phyloP scores from a whole-genome alignment of 2,888 invertebrate species.

The Drosophila hamatofila region DNA sequence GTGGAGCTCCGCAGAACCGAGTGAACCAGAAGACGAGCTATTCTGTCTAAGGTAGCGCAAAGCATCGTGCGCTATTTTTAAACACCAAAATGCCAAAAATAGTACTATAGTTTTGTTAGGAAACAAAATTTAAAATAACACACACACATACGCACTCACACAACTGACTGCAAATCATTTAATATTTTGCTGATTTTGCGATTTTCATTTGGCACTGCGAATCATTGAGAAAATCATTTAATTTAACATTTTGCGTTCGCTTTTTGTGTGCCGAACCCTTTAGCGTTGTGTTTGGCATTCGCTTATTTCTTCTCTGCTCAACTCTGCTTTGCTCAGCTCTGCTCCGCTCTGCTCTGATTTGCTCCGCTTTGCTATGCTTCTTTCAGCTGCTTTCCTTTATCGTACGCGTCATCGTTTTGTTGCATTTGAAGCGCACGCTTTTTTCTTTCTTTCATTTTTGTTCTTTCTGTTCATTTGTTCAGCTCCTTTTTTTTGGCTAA shows the following conservation, averaged over 20 bases:
- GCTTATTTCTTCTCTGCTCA: background rate
- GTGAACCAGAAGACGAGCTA: no score
- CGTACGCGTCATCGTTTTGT: conserved; percentile 42
- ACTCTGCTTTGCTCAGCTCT: no score
- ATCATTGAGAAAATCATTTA: conserved; percentile 61
- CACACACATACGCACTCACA: conserved; percentile 6
- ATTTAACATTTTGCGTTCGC: conserved; percentile 16
- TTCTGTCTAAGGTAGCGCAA: no score
- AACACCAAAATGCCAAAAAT: no score
- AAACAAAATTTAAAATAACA: no score
- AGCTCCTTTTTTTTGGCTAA: conserved; percentile 28
- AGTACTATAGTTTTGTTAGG: no score
- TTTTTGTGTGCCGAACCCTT: conserved; percentile 6
- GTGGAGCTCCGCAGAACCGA: no score
- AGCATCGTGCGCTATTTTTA: no score
- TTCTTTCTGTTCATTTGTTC: background rate
- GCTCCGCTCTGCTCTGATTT: background rate
- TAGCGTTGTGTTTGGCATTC: conserved; percentile 21
- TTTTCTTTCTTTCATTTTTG: conserved; percentile 17
- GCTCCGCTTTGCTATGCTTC: background rate
- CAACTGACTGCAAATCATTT: conserved; percentile 58
- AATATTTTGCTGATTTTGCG: conserved; percentile 63
- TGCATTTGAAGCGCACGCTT: conserved; percentile 29
- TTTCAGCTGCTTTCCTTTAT: conserved; percentile 21
- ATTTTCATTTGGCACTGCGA: conserved; percentile 57